Evolutionary conservation across 30 jellyfish, hydroid and myxozoan genomes (phyloP), one percentile per base, ranked within the genome.

Genomic region (Cassiopea andromeda): DNA sequence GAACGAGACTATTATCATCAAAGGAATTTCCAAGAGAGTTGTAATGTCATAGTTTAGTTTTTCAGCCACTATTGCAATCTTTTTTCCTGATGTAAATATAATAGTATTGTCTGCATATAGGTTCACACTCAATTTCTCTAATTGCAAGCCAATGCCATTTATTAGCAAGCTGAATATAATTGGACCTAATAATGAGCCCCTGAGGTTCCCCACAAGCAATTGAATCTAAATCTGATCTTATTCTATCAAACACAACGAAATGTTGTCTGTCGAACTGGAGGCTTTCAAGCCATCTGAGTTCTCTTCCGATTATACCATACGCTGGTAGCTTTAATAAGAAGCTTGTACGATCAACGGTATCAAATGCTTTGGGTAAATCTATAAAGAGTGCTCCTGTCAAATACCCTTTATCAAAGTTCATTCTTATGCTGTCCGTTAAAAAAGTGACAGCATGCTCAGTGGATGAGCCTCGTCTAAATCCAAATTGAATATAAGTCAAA

Each of bases 151-250:
- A 68, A 68, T 68, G 77, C 15, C 77, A 68, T 68, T 68, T 18
- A 68, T 68, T 68, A 68, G 47, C 47, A 68, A 43, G 47, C 77
- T 68, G 77, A 68, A 17, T 6, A 68, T 6, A 14, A 68, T 17
- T 68, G 45, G 77, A 43, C 77, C 77, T 43, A 68, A 17, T 18
- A 68, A 6, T 68, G 77, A 68, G 64, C 77, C 77, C 72, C 77
- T 68, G 45, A 17, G 77, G 47, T 18, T 6, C 77, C 47, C 77
- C 77, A 68, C 77, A 68, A 68, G 7, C 47, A 68, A 68, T 68
- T 6, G 77, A 68, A 6, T 68, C 77, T 43, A 68, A 6, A 17
- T 68, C 77, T 68, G 77, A 68, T 68, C 47, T 68, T 17, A 68
- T 43, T 6, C 17, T 43, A 17, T 68, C 77, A 68, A 68, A 68